Evolutionary conservation across 2,113 vertebrate species (phyloP).

Genomic region (Microcebus tavaratra): DNA sequence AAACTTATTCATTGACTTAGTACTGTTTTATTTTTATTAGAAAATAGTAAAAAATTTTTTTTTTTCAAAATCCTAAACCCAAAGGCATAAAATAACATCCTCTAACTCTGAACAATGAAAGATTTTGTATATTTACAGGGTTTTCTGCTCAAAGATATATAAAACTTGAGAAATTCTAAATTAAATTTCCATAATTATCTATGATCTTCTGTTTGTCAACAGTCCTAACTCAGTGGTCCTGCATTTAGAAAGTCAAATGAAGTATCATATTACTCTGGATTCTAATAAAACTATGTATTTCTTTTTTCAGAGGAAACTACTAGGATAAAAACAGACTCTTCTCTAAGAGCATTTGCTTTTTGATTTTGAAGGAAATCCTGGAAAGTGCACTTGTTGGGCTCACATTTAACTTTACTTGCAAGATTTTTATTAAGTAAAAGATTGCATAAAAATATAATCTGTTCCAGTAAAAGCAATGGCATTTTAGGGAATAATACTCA

Average conservation of each 20-base stretch:
- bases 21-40: conserved; percentile 75
- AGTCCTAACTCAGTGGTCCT: conserved; percentile 18
- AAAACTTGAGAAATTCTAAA: conserved; percentile 59
- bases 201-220: conserved; percentile 68
- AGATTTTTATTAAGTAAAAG: conserved; percentile 76
- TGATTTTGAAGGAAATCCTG: conserved; percentile 79
- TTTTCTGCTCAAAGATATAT: conserved; percentile 56
- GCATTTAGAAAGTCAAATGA: conserved; percentile 69
- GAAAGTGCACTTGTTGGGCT: conserved; percentile 73
- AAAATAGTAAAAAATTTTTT: conserved; percentile 27
- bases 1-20: conserved; percentile 59
- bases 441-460: conserved; percentile 69
- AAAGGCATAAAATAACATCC: conserved; percentile 59
- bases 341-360: conserved; percentile 60
- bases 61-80: neutral
- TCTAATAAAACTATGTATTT: conserved; percentile 41
- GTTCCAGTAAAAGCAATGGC: conserved; percentile 68
- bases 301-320: conserved; percentile 50
- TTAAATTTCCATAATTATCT: conserved; percentile 68
- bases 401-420: conserved; percentile 79
- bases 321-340: conserved; percentile 67
- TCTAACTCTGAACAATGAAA: conserved; percentile 50
- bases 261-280: conserved; percentile 61
- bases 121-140: conserved; percentile 57
- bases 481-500: conserved; percentile 73